A percentile compares a stretch with the other conserved stretches of the same genome.
phyloP scores from a whole-genome alignment of 1,140 invertebrate species.

The Leucophenga varia region DNA sequence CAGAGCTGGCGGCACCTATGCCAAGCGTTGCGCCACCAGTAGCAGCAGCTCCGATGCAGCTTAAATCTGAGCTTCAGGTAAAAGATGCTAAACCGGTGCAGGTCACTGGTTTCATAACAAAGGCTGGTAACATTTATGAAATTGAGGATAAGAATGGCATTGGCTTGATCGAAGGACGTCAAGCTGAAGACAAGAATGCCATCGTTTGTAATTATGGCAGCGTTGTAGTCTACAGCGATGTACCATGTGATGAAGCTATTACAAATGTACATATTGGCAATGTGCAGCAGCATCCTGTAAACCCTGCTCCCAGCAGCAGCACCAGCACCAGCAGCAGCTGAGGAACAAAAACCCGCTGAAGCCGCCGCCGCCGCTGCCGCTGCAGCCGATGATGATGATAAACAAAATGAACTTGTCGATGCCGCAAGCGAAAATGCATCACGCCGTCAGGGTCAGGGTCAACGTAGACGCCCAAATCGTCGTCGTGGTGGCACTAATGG shows the following conservation, averaged over 20 bases:
- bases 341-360: not conserved
- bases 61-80: conserved; percentile 13
- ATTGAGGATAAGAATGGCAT: conserved; percentile 39
- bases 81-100: conserved; percentile 37
- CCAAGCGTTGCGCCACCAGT: not conserved
- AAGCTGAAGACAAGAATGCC: conserved; percentile 17
- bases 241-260: conserved; percentile 44
- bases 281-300: conserved; percentile 16
- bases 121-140: conserved; percentile 45
- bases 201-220: conserved; percentile 47
- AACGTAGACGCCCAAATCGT: no score
- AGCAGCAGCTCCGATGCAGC: conserved; percentile 3
- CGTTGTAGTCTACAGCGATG: conserved; percentile 49
- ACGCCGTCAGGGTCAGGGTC: conserved; percentile 15
- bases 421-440: conserved; percentile 14
- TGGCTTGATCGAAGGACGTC: conserved; percentile 40
- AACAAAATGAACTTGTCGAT: not conserved
- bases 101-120: conserved; percentile 49
- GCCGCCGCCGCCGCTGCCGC: not conserved
- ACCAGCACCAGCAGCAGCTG: not conserved
- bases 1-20: not conserved
- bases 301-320: not conserved
- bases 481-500: no score
- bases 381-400: not conserved
- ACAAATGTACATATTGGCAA: conserved; percentile 32